Base-by-base conservation (phyloP, 2,113 vertebrate genomes). In the Thermophis baileyi region DNA sequence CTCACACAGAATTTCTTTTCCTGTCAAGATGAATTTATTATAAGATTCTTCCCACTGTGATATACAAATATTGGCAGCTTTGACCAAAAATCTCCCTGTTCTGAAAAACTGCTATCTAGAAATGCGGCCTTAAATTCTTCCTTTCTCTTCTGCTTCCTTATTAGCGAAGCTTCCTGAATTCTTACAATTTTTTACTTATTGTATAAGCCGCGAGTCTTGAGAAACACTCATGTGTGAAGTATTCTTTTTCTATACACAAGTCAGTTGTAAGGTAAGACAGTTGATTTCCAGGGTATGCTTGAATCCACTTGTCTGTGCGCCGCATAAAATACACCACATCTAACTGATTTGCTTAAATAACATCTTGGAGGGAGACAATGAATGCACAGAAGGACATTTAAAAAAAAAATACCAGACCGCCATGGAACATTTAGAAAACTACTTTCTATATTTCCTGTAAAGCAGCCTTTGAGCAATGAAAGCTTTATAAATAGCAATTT, bases 161-260 rank as follows among this genome's bases (percentile, higher is more conserved):
- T 90, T 40, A 16, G 16, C 81, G 4, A 27, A 20, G 0, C 93
- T 94, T 4, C 40, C 49, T 92, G 44, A 92, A 30, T 24, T 89
- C 25, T 88, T 93, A 1, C 25, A 69, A 44, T 93, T 90, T 93
- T 92, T 95, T 40, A 89, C 54, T 30, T 94, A 10, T 44, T 5
- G 12, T 9, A 9, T 25, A 22, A 94, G 49, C 4, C 87, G 16
- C 0, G 1, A 91, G 10, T 60, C 86, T 85, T 92, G 30, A n/a
- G 63, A 6, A 91, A 88, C 22, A 93, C 24, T 51, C 25, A 55
- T 18, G 46, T 10, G 49, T 91, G 0, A 3, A 6, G 8, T 8
- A 0, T 90, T 27, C 47, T 3, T 35, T 89, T n/a, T 5, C 22
- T 22, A 30, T 47, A 14, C 88, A 35, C 2, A 91, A n/a, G 27